phyloP scores from a whole-genome alignment of 2,888 invertebrate genomes.

The Prenolepis imparis region DNA sequence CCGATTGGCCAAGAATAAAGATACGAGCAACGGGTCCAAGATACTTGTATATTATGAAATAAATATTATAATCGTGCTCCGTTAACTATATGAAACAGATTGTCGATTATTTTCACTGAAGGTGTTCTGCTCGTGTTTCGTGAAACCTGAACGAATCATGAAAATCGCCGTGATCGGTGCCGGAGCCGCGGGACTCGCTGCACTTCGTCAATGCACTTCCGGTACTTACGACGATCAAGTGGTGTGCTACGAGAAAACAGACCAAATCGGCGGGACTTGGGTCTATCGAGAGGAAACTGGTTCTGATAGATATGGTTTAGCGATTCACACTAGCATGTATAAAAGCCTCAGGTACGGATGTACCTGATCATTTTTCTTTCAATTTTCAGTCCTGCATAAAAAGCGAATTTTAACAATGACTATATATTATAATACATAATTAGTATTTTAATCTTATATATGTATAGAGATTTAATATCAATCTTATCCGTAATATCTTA shows the following conservation, averaged over 20 bases:
- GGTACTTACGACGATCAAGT: constrained; percentile 86
- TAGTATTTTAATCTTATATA: background rate
- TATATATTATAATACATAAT: background rate
- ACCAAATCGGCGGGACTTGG: constrained; percentile 96
- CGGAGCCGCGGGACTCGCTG: constrained; percentile 95
- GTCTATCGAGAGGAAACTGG: constrained; percentile 93
- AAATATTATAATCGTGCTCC: background rate
- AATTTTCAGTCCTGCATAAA: background rate
- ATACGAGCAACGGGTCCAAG: too few relatives aligned
- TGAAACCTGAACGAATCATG: constrained; percentile 77
- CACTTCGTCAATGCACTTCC: constrained; percentile 90
- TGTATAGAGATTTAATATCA: background rate
- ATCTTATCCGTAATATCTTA: background rate
- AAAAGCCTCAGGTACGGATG: constrained; percentile 91
- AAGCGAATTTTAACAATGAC: background rate
- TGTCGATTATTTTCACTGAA: constrained; percentile 5
- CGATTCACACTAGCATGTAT: constrained; percentile 97
- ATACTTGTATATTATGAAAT: background rate
- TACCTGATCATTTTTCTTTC: constrained; percentile 28
- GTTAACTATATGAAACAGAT: constrained; percentile 1
- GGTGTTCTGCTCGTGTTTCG: constrained; percentile 14
- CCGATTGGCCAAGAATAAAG: background rate
- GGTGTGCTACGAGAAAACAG: constrained; percentile 92
- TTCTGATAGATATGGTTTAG: constrained; percentile 92
- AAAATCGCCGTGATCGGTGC: constrained; percentile 94